These are phyloP conservation scores for Sphinx pinastri DNA, from an alignment of 2,888 invertebrate genomes.

Conservation along the genomic window DNA sequence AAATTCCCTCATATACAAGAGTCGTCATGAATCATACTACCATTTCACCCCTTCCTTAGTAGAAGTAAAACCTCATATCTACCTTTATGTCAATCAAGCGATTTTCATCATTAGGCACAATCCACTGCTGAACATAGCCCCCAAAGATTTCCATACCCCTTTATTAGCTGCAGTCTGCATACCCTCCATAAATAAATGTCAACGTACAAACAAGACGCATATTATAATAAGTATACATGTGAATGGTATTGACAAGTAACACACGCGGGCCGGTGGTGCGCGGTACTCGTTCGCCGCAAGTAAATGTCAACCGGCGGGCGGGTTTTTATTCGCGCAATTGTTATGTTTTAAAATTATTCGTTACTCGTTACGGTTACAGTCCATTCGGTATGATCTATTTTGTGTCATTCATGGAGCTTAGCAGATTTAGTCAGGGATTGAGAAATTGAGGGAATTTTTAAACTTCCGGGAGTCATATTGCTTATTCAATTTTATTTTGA, in stretches of 20 bases:
- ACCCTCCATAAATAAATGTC: not conserved
- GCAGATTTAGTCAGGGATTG: not conserved
- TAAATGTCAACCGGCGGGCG: constrained; percentile 35
- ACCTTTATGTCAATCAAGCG: no score
- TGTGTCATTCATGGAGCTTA: not conserved
- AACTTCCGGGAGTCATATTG: no score
- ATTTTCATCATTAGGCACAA: no score
- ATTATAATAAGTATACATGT: not conserved
- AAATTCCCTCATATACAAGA: no score
- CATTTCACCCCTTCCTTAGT: no score
- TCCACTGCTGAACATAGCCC: no score
- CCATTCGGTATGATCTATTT: not conserved
- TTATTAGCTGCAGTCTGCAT: no score
- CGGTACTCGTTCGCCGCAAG: not conserved
- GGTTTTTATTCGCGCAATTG: constrained; percentile 26
- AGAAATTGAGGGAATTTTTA: no score
- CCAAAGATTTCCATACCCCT: no score
- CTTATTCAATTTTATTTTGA: no score
- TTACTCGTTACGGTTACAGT: constrained; percentile 19
- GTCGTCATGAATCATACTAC: no score
- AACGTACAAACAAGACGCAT: constrained; percentile 2
- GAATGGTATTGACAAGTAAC: not conserved
- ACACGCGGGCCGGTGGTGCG: not conserved
- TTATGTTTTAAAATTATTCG: constrained; percentile 20
- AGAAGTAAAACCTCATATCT: no score